Conservation (phyloP, 2,797 vertebrate genomes). For the Melanotaenia nigrans region DNA sequence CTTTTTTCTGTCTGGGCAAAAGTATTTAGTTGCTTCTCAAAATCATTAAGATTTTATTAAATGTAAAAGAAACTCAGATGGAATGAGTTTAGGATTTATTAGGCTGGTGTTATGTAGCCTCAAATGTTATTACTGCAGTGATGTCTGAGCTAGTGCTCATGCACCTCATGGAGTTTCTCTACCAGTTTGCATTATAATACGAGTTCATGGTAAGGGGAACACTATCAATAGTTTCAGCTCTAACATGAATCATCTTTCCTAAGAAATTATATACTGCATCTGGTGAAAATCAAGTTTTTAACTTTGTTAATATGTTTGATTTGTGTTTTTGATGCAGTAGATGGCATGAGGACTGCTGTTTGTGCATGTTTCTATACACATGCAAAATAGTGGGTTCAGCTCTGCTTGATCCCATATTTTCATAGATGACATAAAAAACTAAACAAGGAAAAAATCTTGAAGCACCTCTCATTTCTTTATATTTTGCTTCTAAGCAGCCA, state of each 20-base stretch:
- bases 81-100: constrained; percentile 46
- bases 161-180: constrained; percentile 13
- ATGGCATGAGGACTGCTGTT: not conserved
- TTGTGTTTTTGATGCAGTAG: not conserved
- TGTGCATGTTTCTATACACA: not conserved
- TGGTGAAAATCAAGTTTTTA: not conserved
- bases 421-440: not conserved
- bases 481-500: not conserved
- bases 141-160: constrained; percentile 21
- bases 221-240: constrained; percentile 36
- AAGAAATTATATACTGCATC: constrained; percentile 5
- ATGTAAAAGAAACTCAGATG: constrained; percentile 57
- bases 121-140: constrained; percentile 40
- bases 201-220: constrained; percentile 26
- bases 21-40: constrained; percentile 74
- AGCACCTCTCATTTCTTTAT: not conserved
- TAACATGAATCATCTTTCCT: constrained; percentile 4
- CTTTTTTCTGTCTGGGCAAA: constrained; percentile 50
- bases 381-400: not conserved
- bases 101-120: constrained; percentile 30
- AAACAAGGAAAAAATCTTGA: not conserved
- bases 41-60: constrained; percentile 72
- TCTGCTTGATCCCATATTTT: not conserved
- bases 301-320: not conserved
- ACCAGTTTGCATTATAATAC: constrained; percentile 12